Evolutionary conservation across 1,140 invertebrate genomes (phyloP).

Genomic region (Drosophila ohnishii): DNA sequence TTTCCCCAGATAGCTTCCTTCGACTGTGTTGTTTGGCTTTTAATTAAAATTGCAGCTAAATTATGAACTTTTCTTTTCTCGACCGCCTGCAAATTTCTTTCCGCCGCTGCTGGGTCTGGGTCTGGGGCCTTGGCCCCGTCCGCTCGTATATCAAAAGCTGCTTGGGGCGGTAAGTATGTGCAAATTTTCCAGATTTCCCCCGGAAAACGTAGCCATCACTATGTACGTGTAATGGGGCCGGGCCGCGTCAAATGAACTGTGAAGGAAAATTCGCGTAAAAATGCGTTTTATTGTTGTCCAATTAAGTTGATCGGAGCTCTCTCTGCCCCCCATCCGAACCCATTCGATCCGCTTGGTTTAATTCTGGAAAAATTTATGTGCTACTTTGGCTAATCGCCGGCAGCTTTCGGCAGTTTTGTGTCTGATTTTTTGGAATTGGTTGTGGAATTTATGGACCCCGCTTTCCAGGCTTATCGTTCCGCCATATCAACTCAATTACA

Average conservation of each 20-base stretch:
- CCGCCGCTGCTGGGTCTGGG: constrained; percentile 47
- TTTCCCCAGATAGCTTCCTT: constrained; percentile 16
- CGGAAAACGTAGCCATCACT: background rate
- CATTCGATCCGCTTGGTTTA: constrained; percentile 46
- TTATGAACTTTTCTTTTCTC: constrained; percentile 80
- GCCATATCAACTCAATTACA: constrained; percentile 66
- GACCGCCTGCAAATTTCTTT: constrained; percentile 71
- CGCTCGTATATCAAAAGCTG: constrained; percentile 32
- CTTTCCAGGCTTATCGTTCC: constrained; percentile 29
- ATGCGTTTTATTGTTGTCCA: constrained; percentile 77
- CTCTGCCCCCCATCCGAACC: background rate
- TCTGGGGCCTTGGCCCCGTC: constrained; percentile 5
- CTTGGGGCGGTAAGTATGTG: constrained; percentile 11
- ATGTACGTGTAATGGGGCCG: constrained; percentile 5
- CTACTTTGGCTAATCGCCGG: constrained; percentile 65
- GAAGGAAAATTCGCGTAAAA: constrained; percentile 72
- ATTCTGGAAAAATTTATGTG: constrained; percentile 61
- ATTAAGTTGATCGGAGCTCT: constrained; percentile 62
- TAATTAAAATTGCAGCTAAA: constrained; percentile 76
- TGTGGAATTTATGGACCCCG: constrained; percentile 52
- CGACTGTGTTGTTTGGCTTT: constrained; percentile 49
- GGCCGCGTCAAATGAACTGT: constrained; percentile 61
- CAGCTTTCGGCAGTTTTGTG: constrained; percentile 45
- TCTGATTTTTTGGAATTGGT: constrained; percentile 6
- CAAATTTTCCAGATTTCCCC: constrained; percentile 30